Percentiles rank a stretch among this genome's conserved stretches.
Evolutionary conservation across 2,797 vertebrate species (phyloP).

Genomic region (Cyprinodon diabolis): DNA sequence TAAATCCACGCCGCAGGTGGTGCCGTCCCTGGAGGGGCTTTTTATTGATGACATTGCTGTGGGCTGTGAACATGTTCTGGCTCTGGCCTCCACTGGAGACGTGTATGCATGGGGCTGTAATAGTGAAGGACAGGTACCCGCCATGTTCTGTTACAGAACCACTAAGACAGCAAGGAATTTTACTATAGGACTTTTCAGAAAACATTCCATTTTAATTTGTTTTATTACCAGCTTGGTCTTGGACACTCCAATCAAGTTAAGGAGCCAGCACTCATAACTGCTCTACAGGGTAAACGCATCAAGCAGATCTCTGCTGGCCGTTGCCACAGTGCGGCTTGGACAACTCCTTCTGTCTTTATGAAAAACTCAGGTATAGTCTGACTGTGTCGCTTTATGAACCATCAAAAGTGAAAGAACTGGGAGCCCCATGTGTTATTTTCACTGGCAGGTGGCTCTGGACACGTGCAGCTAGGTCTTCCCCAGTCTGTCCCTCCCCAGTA

Average conservation of each 20-base stretch:
- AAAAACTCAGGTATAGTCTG: conserved; percentile 76
- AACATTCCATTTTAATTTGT: conserved; percentile 8
- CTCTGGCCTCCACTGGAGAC: conserved; percentile 81
- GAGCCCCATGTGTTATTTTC: conserved; percentile 12
- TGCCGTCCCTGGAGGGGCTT: conserved; percentile 81
- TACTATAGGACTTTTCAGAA: background rate
- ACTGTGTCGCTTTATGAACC: background rate
- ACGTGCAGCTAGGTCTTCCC: conserved; percentile 78
- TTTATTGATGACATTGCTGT: conserved; percentile 84
- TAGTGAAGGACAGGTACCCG: conserved; percentile 83
- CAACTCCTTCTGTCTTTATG: conserved; percentile 77
- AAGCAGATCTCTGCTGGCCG: conserved; percentile 85
- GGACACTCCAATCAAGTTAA: conserved; percentile 82
- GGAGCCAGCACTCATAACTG: conserved; percentile 78
- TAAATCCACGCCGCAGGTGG: conserved; percentile 81
- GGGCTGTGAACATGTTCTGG: conserved; percentile 83
- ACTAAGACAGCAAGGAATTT: background rate
- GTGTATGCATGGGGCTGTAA: conserved; percentile 86
- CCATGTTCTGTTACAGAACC: background rate
- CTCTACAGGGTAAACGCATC: conserved; percentile 81
- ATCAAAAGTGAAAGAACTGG: background rate
- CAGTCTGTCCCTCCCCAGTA: conserved; percentile 83
- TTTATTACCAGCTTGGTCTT: conserved; percentile 78
- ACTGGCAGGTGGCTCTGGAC: conserved; percentile 68
- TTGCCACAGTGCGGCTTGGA: conserved; percentile 86